These are phyloP conservation scores for Artibeus lituratus DNA, from an alignment of 2,797 vertebrate genomes.

Conservation along the genomic window DNA sequence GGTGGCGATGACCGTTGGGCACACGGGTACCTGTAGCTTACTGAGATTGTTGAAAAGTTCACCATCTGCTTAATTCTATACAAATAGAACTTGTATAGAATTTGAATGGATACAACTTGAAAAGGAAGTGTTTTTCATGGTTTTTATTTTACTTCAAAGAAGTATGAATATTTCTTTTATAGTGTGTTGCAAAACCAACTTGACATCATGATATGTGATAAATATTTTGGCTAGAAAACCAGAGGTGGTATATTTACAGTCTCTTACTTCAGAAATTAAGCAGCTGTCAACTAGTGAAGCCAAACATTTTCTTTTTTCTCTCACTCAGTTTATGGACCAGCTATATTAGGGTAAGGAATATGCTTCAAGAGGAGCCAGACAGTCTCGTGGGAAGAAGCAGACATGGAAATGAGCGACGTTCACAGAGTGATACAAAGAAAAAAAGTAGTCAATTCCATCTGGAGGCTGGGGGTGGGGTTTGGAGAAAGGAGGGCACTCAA, in stretches of 20 bases:
- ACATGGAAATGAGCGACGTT: neutral
- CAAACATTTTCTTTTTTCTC: constrained; percentile 6
- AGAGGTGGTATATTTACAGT: neutral
- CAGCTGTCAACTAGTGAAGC: neutral
- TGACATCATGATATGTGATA: neutral
- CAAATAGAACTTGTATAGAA: neutral
- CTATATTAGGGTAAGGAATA: neutral
- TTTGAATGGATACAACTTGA: neutral
- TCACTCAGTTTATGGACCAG: neutral
- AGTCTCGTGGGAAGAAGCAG: neutral
- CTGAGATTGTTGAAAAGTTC: neutral
- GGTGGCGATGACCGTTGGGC: neutral
- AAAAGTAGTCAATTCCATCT: neutral
- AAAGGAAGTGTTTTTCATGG: neutral
- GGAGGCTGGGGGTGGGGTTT: neutral
- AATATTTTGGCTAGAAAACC: constrained; percentile 1
- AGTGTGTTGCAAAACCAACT: neutral
- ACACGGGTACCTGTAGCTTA: neutral
- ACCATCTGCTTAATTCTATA: neutral
- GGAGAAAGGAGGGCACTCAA: neutral
- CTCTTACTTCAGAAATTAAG: neutral
- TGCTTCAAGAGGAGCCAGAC: neutral
- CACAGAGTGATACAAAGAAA: neutral
- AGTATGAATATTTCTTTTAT: neutral
- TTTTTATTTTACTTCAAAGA: constrained; percentile 19